These are phyloP conservation scores for Heterodera schachtii DNA, from an alignment of 1,140 invertebrate species.

Conservation along the genomic window DNA sequence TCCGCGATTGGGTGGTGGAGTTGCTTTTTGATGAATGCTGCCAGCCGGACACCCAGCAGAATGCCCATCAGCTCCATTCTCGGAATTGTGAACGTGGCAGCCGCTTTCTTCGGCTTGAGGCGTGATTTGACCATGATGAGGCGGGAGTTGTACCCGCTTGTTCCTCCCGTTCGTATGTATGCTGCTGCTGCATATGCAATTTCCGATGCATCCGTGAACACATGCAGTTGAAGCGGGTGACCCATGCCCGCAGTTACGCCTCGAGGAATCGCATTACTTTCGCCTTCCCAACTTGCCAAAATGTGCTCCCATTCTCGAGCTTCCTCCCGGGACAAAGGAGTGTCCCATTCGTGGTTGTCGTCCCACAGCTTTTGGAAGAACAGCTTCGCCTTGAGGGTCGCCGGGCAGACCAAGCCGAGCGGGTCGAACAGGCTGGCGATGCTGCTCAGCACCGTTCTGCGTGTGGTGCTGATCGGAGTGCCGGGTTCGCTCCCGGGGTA, in stretches of 20 bases:
- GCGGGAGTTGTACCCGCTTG: neutral
- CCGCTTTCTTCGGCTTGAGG: slow-evolving; percentile 2
- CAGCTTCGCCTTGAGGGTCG: slow-evolving; percentile 1
- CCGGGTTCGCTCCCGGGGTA: neutral
- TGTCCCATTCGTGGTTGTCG: slow-evolving; percentile 5
- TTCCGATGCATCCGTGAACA: slow-evolving; percentile 16
- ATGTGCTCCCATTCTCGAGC: neutral
- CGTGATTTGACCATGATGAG: neutral
- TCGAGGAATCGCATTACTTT: neutral
- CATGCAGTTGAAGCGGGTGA: neutral
- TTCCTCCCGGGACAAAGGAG: neutral
- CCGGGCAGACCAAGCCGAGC: slow-evolving; percentile 7
- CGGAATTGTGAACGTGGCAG: neutral
- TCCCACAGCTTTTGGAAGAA: slow-evolving; percentile 33
- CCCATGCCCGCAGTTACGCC: neutral
- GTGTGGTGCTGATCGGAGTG: neutral
- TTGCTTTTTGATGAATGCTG: slow-evolving; percentile 3
- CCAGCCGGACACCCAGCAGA: neutral
- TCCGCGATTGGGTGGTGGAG: neutral
- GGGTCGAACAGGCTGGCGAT: slow-evolving; percentile 18
- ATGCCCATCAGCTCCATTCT: slow-evolving; percentile 9
- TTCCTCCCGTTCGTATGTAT: neutral
- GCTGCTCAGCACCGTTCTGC: neutral
- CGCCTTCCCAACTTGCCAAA: neutral
- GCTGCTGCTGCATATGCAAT: slow-evolving; percentile 5